Conservation (phyloP, 2,797 vertebrate species). For the Chromobotia macracanthus region DNA sequence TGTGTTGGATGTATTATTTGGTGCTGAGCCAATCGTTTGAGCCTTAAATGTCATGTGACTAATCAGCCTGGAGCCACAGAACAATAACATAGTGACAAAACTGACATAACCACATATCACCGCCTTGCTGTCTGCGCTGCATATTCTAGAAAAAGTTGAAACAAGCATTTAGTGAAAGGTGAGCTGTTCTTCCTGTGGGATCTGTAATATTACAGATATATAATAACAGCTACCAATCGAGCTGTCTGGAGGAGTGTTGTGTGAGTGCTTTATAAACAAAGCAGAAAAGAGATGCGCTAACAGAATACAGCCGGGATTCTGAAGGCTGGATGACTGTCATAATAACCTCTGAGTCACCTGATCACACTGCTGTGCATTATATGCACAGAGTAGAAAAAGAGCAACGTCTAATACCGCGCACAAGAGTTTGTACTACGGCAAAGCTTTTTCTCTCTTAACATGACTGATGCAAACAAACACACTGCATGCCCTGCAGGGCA, state of each 20-base stretch:
- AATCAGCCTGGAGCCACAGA: too few relatives aligned
- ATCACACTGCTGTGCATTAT: background rate
- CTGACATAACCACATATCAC: background rate
- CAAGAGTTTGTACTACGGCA: background rate
- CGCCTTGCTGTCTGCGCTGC: background rate
- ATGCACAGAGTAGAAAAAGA: slow-evolving; percentile 1
- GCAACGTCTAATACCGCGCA: slow-evolving; percentile 5
- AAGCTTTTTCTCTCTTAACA: too few relatives aligned
- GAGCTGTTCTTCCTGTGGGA: background rate
- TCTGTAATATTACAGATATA: slow-evolving; percentile 1
- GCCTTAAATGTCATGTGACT: too few relatives aligned
- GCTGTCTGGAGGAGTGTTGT: slow-evolving; percentile 3
- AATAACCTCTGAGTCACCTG: slow-evolving; percentile 43
- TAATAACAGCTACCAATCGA: background rate
- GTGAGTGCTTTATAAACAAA: slow-evolving; percentile 31
- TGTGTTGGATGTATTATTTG: too few relatives aligned
- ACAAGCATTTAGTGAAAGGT: background rate
- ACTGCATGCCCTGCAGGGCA: slow-evolving; percentile 6
- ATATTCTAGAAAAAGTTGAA: background rate
- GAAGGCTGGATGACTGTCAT: slow-evolving; percentile 9
- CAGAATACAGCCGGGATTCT: slow-evolving; percentile 14
- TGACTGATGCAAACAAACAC: slow-evolving; percentile 32
- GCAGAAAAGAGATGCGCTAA: slow-evolving; percentile 14
- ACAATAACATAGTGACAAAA: too few relatives aligned
- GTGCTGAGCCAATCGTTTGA: too few relatives aligned